Base-by-base conservation (phyloP, 1,140 invertebrate genomes). In the Ostrea denselamellosa region DNA sequence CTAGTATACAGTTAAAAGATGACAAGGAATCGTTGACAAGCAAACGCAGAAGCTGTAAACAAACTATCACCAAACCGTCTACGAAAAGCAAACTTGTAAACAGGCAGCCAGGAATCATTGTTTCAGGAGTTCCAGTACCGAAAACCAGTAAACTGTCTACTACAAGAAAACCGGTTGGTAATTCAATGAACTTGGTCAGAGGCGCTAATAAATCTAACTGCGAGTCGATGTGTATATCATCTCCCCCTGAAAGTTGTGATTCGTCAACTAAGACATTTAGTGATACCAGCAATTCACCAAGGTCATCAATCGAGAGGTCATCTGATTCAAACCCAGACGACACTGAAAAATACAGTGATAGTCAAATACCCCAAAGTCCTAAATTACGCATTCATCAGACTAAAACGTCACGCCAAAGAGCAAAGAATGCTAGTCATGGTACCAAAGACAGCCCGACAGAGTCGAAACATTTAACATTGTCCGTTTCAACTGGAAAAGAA, bases 311-410 rank as follows among this genome's bases (percentile, higher is more conserved):
- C 22, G 68, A 77, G 17, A 28, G 68, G 68, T 77, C 68, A 34
- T 14, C 28, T 25, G 68, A 77, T 34, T 14, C 28, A 34, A 25
- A 34, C 8, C 68, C 68, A 9, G 68, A 9, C 8, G 68, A 77
- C 0, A 14, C 8, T 77, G n/a, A 12, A 0, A 62, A 62, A 62
- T 17, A 5, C 14, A n/a, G n/a, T 62, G 68, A 77, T 34, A 77
- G 28, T 34, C 68, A 28, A 28, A 34, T 25, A 77, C 68, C 68
- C 14, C 25, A 77, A 28, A 77, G 68, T 77, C 68, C 68, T 3
- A 77, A 77, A 77, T 77, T 77, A 77, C 68, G 68, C 28, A 77
- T 77, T 14, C 68, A 77, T 77, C 68, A 77, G 25, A 77, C 68
- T 2, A 77, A 77, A 77, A 77, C 68, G 0, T 77, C 68, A 77